These are phyloP conservation scores for Phengaris arion DNA, from an alignment of 2,888 invertebrate species.

Conservation along the genomic window DNA sequence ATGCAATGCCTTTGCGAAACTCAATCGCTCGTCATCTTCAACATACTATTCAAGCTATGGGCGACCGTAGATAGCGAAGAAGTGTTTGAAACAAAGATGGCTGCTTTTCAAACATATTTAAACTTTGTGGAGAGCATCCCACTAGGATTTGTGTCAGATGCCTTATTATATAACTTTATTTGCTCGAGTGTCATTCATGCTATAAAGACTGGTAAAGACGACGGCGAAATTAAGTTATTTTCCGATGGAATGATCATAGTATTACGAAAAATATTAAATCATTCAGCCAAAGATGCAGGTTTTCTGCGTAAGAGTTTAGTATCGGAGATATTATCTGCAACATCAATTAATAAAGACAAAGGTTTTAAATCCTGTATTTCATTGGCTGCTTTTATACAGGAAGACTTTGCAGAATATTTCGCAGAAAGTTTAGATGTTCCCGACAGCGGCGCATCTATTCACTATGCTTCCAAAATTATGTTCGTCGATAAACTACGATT, in stretches of 20 bases:
- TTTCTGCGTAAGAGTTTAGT: slow-evolving; percentile 24
- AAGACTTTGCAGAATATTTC: slow-evolving; percentile 48
- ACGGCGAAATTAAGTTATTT: slow-evolving; percentile 25
- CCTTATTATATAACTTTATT: slow-evolving; percentile 78
- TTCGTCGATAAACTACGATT: slow-evolving; percentile 56
- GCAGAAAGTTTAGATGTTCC: slow-evolving; percentile 66
- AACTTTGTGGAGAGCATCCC: slow-evolving; percentile 71
- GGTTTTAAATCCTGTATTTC: slow-evolving; percentile 13
- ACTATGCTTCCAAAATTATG: slow-evolving; percentile 44
- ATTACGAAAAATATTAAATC: slow-evolving; percentile 14
- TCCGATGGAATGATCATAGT: slow-evolving; percentile 7
- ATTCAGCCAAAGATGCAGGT: background rate
- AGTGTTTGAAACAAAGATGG: slow-evolving; percentile 73
- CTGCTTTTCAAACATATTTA: slow-evolving; percentile 78
- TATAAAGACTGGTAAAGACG: slow-evolving; percentile 16
- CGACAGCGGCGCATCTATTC: slow-evolving; percentile 38
- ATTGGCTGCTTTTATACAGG: slow-evolving; percentile 7
- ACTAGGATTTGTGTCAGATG: slow-evolving; percentile 63
- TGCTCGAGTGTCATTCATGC: slow-evolving; percentile 63
- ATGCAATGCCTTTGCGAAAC: slow-evolving; percentile 65
- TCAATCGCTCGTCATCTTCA: slow-evolving; percentile 74
- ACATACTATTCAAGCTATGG: slow-evolving; percentile 73
- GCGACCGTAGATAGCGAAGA: slow-evolving; percentile 66
- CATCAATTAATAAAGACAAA: slow-evolving; percentile 19
- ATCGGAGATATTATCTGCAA: slow-evolving; percentile 21